phyloP scores from a whole-genome alignment of 2,113 vertebrate genomes.

The Stigmatopora nigra region DNA sequence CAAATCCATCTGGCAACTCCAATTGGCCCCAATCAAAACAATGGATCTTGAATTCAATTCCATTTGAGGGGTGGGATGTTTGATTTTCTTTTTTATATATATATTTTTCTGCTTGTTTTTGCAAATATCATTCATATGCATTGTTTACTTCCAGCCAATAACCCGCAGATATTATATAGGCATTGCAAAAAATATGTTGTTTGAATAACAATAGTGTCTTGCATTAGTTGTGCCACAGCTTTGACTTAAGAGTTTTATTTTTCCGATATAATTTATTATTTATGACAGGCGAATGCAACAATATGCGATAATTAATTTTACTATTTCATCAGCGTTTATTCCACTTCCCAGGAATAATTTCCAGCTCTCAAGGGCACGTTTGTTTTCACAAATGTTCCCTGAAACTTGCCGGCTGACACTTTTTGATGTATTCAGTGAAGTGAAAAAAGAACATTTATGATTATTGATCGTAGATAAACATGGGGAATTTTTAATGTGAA shows the following conservation, averaged over 20 bases:
- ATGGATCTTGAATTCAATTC: neutral
- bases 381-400: neutral
- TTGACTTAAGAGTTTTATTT: too few relatives aligned
- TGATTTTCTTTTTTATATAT: too few relatives aligned
- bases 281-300: neutral
- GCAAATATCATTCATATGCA: too few relatives aligned
- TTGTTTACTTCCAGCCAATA: too few relatives aligned
- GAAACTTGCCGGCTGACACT: neutral
- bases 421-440: neutral
- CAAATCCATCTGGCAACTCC: neutral
- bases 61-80: too few relatives aligned
- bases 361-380: neutral
- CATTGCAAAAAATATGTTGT: too few relatives aligned
- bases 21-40: neutral
- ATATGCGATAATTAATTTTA: neutral
- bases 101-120: neutral
- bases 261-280: neutral
- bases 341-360: constrained; percentile 1
- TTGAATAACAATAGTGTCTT: too few relatives aligned
- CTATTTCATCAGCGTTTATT: constrained; percentile 2
- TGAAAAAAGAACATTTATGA: neutral
- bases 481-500: too few relatives aligned
- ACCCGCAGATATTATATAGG: too few relatives aligned
- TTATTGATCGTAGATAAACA: neutral
- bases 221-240: too few relatives aligned